Evolutionary conservation across 2,888 invertebrate genomes (phyloP).

Genomic region (Apeira syringaria): DNA sequence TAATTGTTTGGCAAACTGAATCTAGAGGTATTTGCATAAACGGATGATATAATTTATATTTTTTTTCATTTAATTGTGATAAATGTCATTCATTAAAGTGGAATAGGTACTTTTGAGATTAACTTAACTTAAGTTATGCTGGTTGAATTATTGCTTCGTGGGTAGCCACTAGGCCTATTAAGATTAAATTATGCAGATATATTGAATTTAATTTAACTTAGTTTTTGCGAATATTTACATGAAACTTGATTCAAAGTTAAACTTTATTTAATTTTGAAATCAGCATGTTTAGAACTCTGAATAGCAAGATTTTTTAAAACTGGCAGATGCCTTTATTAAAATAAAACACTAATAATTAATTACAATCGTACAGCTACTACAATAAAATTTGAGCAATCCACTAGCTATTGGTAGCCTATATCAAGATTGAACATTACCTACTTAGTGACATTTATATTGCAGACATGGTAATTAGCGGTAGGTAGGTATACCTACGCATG

Average conservation of each 20-base stretch:
- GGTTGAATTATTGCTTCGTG: slow-evolving; percentile 2
- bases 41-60: slow-evolving; percentile 31
- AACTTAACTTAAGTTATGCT: slow-evolving; percentile 23
- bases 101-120: no score
- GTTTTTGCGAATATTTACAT: slow-evolving; percentile 41
- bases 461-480: no score
- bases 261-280: slow-evolving; percentile 31
- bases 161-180: slow-evolving; percentile 20
- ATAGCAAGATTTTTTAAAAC: no score
- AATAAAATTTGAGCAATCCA: no score
- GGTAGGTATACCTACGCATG: no score
- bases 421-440: no score
- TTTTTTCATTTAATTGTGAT: slow-evolving; percentile 35
- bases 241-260: slow-evolving; percentile 39
- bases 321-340: no score
- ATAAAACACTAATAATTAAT: no score
- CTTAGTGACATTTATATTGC: no score
- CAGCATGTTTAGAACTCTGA: slow-evolving; percentile 31
- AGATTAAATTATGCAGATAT: slow-evolving; percentile 42
- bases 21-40: slow-evolving; percentile 24
- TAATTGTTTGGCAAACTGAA: slow-evolving; percentile 26
- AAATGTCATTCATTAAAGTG: slow-evolving; percentile 30
- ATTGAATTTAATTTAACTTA: slow-evolving; percentile 39
- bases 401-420: no score
- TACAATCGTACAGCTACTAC: no score